A percentile compares a stretch with the other conserved stretches of the same genome.
Conservation (phyloP, 2,113 vertebrate genomes). For the Lanius ludovicianus region DNA sequence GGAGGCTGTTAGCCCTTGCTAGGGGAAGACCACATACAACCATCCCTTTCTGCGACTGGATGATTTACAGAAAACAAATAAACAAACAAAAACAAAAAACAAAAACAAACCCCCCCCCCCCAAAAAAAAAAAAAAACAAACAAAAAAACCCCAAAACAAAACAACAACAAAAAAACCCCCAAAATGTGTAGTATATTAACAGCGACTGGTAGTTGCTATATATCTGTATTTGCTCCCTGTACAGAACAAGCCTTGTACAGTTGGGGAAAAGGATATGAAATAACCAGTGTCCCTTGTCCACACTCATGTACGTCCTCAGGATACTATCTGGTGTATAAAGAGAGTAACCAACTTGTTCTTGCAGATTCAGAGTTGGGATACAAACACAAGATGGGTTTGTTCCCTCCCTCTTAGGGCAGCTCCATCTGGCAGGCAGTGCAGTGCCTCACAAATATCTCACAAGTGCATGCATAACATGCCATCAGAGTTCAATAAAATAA, state of each 20-base stretch:
- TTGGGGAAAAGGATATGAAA: neutral
- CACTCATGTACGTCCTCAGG: neutral
- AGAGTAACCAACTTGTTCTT: neutral
- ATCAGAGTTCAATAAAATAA: conserved; percentile 15
- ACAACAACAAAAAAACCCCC: neutral
- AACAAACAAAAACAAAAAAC: too few species aligned
- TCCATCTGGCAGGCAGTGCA: neutral
- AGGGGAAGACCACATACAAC: neutral
- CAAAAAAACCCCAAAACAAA: neutral
- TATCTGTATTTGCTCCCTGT: neutral
- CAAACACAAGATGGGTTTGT: neutral
- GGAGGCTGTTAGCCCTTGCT: neutral
- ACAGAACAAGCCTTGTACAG: neutral
- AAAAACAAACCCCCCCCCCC: too few species aligned
- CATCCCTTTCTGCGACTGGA: neutral
- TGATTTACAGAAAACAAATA: neutral
- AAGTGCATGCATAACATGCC: neutral
- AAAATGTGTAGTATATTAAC: neutral
- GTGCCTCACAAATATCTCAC: neutral
- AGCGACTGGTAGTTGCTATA: neutral
- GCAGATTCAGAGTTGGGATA: neutral
- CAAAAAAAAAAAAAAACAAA: neutral
- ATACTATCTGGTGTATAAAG: neutral
- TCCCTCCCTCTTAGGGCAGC: neutral
- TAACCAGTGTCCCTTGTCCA: neutral